These are phyloP conservation scores for Sclerodermus sp. DNA, from an alignment of 2,888 invertebrate genomes.

Conservation along the genomic window DNA sequence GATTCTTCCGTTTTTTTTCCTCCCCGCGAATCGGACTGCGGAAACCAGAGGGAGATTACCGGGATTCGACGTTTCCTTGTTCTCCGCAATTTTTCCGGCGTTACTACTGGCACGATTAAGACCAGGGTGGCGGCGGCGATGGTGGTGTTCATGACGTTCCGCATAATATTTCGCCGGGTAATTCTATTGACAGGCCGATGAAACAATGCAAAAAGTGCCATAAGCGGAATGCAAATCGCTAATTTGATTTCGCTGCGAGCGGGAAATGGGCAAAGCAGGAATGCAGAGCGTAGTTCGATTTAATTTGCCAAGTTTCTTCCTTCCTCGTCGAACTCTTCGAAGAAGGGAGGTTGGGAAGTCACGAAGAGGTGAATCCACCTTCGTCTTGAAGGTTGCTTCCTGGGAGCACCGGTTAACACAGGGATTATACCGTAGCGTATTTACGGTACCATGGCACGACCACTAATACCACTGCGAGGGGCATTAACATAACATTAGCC, in stretches of 20 bases:
- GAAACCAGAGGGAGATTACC: background rate
- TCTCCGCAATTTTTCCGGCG: background rate
- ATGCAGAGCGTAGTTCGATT: background rate
- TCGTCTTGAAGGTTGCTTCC: constrained; percentile 10
- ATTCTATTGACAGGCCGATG: background rate
- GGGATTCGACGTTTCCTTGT: background rate
- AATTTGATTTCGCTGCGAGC: background rate
- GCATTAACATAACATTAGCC: constrained; percentile 44
- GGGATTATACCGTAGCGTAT: constrained; percentile 33
- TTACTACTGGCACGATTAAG: too few relatives aligned
- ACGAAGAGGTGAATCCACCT: constrained; percentile 2
- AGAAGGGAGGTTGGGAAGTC: background rate
- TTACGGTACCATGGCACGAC: constrained; percentile 27
- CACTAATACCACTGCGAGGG: constrained; percentile 29
- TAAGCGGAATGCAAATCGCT: background rate
- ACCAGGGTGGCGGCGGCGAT: too few relatives aligned
- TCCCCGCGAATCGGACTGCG: too few relatives aligned
- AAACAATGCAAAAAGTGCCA: background rate
- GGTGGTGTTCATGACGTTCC: too few relatives aligned
- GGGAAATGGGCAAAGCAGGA: background rate
- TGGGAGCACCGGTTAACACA: constrained; percentile 28
- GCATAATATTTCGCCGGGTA: background rate
- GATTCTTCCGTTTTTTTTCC: too few relatives aligned
- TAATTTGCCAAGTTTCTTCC: background rate
- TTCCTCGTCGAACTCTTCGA: background rate